Evolutionary conservation across 2,113 vertebrate species (phyloP).

Genomic region (Herpailurus yagouaroundi): DNA sequence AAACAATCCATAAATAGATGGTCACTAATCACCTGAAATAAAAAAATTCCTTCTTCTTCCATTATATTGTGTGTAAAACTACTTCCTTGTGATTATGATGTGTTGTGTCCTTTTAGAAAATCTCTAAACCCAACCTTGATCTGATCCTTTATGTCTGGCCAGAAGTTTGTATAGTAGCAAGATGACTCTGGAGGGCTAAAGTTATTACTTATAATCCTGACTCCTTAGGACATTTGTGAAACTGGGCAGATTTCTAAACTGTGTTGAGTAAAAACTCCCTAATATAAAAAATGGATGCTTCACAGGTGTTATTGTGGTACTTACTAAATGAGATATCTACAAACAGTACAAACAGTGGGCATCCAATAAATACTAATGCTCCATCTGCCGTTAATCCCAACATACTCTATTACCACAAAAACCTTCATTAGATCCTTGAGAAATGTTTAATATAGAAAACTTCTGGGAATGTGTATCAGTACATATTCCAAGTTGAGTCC

Average conservation of each 20-base stretch:
- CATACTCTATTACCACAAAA: neutral
- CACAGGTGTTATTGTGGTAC: neutral
- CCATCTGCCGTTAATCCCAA: neutral
- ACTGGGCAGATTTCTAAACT: neutral
- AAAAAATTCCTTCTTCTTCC: neutral
- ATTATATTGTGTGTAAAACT: neutral
- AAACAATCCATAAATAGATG: neutral
- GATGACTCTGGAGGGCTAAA: neutral
- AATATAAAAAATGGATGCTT: neutral
- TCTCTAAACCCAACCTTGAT: neutral
- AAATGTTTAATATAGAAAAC: neutral
- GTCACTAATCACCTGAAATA: neutral
- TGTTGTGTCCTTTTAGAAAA: neutral
- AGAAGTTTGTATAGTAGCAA: neutral
- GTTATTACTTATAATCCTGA: neutral
- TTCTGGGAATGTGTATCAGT: neutral
- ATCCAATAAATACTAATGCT: neutral
- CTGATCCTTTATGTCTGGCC: neutral
- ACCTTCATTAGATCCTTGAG: neutral
- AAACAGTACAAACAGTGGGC: neutral
- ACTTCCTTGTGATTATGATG: neutral
- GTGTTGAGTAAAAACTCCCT: neutral
- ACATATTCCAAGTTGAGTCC: neutral
- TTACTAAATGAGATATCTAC: neutral
- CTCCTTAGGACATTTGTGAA: neutral